Evolutionary conservation across 2,888 invertebrate genomes (phyloP).

Genomic region (Sphinx pinastri): DNA sequence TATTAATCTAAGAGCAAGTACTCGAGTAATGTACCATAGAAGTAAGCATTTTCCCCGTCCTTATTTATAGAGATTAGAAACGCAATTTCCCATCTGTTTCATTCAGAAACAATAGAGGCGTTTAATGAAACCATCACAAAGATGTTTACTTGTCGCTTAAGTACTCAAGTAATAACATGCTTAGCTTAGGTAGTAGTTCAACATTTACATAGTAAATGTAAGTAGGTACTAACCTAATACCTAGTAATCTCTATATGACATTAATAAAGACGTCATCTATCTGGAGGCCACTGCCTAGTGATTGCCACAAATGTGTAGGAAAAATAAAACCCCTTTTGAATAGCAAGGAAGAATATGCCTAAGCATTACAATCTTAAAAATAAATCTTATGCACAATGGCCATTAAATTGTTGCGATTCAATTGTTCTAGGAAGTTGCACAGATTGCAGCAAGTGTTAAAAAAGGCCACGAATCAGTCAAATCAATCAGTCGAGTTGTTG

Average conservation of each 20-base stretch:
- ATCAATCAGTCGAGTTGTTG: conserved; percentile 43
- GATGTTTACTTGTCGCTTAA: conserved; percentile 21
- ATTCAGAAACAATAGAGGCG: conserved; percentile 39
- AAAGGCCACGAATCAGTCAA: conserved; percentile 39
- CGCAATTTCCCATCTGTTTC: conserved; percentile 52
- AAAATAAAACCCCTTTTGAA: neutral
- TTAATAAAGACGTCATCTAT: no score
- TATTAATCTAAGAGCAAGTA: neutral
- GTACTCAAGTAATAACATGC: neutral
- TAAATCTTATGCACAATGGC: conserved; percentile 8
- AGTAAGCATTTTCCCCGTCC: conserved; percentile 50
- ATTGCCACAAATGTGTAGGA: no score
- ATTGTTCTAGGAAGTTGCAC: neutral
- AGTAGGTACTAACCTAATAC: no score
- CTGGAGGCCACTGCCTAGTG: no score
- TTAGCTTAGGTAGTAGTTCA: neutral
- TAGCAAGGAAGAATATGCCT: neutral
- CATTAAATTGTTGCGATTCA: neutral
- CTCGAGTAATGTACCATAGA: conserved; percentile 12
- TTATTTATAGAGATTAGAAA: conserved; percentile 60
- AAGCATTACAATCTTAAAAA: neutral
- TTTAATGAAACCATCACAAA: conserved; percentile 39
- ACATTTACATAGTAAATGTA: neutral
- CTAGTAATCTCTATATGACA: no score
- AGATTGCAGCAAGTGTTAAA: neutral